Evolutionary conservation across 2,113 vertebrate species (phyloP).

Genomic region (Petroica traversi): DNA sequence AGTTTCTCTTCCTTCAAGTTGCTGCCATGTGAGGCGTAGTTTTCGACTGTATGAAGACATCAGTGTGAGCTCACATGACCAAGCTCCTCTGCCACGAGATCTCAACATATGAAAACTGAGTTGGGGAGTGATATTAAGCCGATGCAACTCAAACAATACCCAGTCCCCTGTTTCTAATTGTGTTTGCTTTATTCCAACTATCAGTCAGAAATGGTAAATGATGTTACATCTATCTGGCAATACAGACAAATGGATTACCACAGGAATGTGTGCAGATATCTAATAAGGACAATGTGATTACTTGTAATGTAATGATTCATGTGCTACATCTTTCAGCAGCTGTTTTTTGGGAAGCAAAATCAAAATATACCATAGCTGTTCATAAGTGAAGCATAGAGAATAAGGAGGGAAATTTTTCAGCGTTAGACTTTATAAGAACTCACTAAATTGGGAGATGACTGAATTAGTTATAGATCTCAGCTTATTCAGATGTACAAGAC

Average conservation of each 20-base stretch:
- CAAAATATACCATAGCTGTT: background rate
- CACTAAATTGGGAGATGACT: background rate
- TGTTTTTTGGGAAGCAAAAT: background rate
- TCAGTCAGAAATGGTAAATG: constrained; percentile 35
- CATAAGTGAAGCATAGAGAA: background rate
- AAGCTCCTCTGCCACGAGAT: background rate
- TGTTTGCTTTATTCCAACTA: background rate
- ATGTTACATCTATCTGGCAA: constrained; percentile 20
- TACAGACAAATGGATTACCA: constrained; percentile 9
- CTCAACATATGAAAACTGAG: background rate
- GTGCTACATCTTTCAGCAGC: background rate
- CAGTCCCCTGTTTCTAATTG: background rate
- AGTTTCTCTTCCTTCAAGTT: background rate
- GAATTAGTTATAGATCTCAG: background rate
- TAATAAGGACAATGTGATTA: background rate
- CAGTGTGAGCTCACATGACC: background rate
- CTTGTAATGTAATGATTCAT: background rate
- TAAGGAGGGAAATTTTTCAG: background rate
- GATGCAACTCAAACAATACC: background rate
- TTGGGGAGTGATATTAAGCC: background rate
- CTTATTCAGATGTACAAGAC: background rate
- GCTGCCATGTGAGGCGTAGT: accelerated
- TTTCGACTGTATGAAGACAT: background rate
- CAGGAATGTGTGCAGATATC: background rate
- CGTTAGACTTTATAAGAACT: background rate